Base-by-base conservation (phyloP, 2,797 vertebrate species). In the Anguilla megastoma region DNA sequence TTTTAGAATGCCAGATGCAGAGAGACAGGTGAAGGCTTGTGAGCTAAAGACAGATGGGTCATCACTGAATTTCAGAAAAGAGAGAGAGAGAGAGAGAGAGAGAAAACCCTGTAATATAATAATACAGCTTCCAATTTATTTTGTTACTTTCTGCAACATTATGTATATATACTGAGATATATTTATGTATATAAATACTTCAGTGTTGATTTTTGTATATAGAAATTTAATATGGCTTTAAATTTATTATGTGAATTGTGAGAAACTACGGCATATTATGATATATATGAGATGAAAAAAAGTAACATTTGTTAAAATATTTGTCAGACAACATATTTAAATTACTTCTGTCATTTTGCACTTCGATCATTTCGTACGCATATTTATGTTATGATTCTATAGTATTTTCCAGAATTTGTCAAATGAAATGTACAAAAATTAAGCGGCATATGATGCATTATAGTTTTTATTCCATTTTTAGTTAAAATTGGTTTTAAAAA, bases 21-120 rank as follows among this genome's bases (percentile, higher is more conserved):
- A 90, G 94, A 94, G 94, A 94, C 93, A 95, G 94, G 94, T 94
- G 94, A 95, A 91, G 93, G 94, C 95, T 95, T 94, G 93, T 93
- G 92, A 94, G 92, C 93, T 93, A 94, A 93, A 92, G 95, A 93
- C 94, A 93, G 93, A 92, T 92, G 93, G 94, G 94, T 95, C 94
- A 94, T 91, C 92, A 92, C 58, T 45, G 93, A 93, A 93, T 14
- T 24, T 54, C 18, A 85, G 83, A 90, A 91, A 94, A 92, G 91
- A 93, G 33, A 92, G 92, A 85, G 30, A 85, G 52, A 85, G 50
- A 56, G 52, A 85, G 54, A 85, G 52, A 5, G 14, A 33, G 91
- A 95, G 94, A 95, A 94, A 95, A 95, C 90, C 92, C 93, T 92
- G 95, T 93, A 95, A 94, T 95, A 76, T 93, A 92, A 89, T 90